Evolutionary conservation across 2,888 invertebrate genomes (phyloP), one percentile per base, ranked within the genome.

Genomic region (Caprella mutica): DNA sequence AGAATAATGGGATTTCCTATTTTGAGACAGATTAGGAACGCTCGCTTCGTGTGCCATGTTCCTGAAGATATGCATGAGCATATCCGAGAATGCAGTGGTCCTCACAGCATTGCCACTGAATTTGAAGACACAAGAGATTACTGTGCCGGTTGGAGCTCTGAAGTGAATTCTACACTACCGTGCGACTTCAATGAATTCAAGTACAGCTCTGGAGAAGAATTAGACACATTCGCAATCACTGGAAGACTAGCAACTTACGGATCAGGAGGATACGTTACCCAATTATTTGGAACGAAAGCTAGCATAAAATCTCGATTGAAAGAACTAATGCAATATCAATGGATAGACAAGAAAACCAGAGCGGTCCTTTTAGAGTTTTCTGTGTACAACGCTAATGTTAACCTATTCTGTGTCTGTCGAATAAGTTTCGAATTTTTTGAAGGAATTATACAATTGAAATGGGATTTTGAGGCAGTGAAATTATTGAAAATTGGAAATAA

Each of bases 311-410:
- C 66, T 1, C 19, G 44, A 0, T 46, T 71, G 8, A 65, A 66
- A 14, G 70, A 69, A 8, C 68, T 77, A 27, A 68, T 73, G 61
- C 54, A 67, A 4, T 68, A 72, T 33, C 65, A 68, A 6, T 77
- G 77, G 77, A 71, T 77, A 23, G 76, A 77, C 64, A 67, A 68
- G 59, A 69, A 72, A 59, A 77, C 77, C 2, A 62, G 77, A 54
- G 77, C 77, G 2, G 70, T 78, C 3, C 72, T 77, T 59, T 69
- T 77, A 14, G 77, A 78, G 63, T 77, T 78, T 65, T 75, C 77
- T 0, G 72, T 73, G 29, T 78, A 76, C 67, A 78, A 77, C 60
- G 71, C 71, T 3, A 72, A 73, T 61, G 61, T 71, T 23, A 73
- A 71, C 40, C 59, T 71, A 19, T 70, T 71, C 42, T 67, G 65